Evolutionary conservation across 30 jellyfish, hydroid and myxozoan genomes (phyloP).

Genomic region (Hydra vulgaris): DNA sequence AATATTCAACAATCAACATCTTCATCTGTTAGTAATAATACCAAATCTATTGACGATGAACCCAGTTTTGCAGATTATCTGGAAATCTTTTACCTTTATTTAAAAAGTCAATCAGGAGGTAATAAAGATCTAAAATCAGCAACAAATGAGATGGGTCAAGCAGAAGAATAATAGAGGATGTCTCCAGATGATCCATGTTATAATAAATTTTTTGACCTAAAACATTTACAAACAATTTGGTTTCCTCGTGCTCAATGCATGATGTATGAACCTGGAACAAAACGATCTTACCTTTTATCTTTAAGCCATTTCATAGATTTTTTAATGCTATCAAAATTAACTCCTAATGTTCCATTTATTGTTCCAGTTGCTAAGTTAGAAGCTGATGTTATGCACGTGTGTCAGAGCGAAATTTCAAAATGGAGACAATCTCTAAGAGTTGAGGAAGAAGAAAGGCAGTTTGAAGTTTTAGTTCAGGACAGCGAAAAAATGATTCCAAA

Average conservation of each 20-base stretch:
- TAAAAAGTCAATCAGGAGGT: constrained; percentile 1
- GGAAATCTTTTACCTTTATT: neutral
- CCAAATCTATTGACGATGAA: neutral
- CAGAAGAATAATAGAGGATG: neutral
- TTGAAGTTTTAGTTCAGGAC: neutral
- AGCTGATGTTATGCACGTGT: neutral
- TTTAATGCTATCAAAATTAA: neutral
- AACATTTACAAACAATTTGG: neutral
- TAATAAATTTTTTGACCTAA: neutral
- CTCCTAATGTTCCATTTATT: neutral
- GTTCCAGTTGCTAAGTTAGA: neutral
- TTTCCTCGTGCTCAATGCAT: neutral
- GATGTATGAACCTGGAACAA: constrained; percentile 9
- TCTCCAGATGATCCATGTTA: neutral
- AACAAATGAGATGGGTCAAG: neutral
- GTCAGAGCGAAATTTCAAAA: neutral
- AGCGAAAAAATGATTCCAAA: neutral
- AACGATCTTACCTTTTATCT: neutral
- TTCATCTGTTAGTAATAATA: no score
- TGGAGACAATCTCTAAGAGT: neutral
- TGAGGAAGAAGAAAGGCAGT: constrained; percentile 4
- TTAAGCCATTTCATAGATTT: neutral
- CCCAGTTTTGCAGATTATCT: neutral
- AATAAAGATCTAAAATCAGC: neutral
- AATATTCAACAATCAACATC: neutral